A percentile compares a stretch with the other conserved stretches of the same genome.
Conservation (phyloP, 2,888 invertebrate genomes). For the Drosophila leonis region DNA sequence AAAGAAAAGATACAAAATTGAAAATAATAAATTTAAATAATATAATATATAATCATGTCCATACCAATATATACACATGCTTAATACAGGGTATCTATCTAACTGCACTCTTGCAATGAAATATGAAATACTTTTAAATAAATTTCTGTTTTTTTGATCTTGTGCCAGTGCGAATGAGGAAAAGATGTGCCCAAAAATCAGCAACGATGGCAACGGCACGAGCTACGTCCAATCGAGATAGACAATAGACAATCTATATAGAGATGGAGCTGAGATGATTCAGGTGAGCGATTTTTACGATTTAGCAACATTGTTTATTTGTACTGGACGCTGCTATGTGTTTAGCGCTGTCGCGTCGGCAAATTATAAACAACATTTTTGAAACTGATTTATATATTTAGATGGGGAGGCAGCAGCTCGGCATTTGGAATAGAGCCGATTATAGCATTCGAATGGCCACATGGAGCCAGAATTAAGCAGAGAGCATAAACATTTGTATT, state of each 20-base stretch:
- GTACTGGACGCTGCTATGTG: slow-evolving; percentile 44
- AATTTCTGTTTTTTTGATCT: slow-evolving; percentile 10
- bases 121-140: not conserved
- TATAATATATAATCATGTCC: not conserved
- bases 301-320: slow-evolving; percentile 63
- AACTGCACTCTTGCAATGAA: not conserved
- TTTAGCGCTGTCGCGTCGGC: slow-evolving; percentile 70
- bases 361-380: slow-evolving; percentile 66
- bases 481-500: slow-evolving; percentile 44
- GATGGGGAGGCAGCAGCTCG: not conserved
- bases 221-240: slow-evolving; percentile 13
- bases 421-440: not conserved
- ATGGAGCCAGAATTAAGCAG: slow-evolving; percentile 35
- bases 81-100: not conserved
- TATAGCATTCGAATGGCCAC: slow-evolving; percentile 1
- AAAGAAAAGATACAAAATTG: too few relatives aligned
- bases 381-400: slow-evolving; percentile 26
- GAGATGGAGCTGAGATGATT: slow-evolving; percentile 23
- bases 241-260: not conserved
- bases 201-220: slow-evolving; percentile 5
- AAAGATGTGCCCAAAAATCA: slow-evolving; percentile 15
- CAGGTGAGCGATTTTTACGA: slow-evolving; percentile 58
- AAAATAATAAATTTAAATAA: not conserved
- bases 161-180: slow-evolving; percentile 5
- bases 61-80: not conserved